Evolutionary conservation across 2,888 invertebrate species (phyloP).

Genomic region (Cryptops parisi): DNA sequence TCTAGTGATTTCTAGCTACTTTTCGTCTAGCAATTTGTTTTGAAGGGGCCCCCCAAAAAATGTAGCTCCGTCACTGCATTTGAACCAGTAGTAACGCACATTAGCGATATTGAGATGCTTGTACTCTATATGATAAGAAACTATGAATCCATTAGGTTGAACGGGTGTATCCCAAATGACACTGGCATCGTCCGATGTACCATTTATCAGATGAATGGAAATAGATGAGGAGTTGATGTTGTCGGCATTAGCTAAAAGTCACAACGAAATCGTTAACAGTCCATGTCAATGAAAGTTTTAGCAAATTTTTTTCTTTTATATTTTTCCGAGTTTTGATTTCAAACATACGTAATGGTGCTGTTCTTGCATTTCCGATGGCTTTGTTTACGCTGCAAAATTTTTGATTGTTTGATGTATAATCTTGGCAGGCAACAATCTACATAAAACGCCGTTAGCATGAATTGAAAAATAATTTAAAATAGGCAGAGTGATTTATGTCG

Average conservation of each 20-base stretch:
- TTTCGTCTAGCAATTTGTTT: too few species aligned
- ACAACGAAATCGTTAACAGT: too few species aligned
- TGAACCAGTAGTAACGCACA: slow-evolving; percentile 33
- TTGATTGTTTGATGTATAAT: slow-evolving; percentile 8
- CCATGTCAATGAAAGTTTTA: not conserved
- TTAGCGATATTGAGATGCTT: slow-evolving; percentile 46
- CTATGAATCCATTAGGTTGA: slow-evolving; percentile 74
- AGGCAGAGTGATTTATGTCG: too few species aligned
- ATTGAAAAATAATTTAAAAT: too few species aligned
- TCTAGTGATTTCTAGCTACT: too few species aligned
- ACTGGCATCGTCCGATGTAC: slow-evolving; percentile 43
- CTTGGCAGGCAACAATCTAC: slow-evolving; percentile 14
- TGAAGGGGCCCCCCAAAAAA: too few species aligned
- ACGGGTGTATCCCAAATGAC: slow-evolving; percentile 66
- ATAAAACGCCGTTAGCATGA: too few species aligned
- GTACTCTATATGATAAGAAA: slow-evolving; percentile 68
- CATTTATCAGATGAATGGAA: slow-evolving; percentile 28
- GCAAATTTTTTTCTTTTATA: not conserved
- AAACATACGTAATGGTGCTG: slow-evolving; percentile 32
- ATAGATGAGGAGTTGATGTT: slow-evolving; percentile 41
- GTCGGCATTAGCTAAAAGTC: slow-evolving; percentile 60
- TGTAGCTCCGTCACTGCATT: too few species aligned
- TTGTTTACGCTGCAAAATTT: slow-evolving; percentile 31
- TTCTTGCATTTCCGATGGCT: slow-evolving; percentile 30
- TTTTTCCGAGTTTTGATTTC: not conserved